Conservation (phyloP, 2,113 vertebrate species). For the Mirza zaza region DNA sequence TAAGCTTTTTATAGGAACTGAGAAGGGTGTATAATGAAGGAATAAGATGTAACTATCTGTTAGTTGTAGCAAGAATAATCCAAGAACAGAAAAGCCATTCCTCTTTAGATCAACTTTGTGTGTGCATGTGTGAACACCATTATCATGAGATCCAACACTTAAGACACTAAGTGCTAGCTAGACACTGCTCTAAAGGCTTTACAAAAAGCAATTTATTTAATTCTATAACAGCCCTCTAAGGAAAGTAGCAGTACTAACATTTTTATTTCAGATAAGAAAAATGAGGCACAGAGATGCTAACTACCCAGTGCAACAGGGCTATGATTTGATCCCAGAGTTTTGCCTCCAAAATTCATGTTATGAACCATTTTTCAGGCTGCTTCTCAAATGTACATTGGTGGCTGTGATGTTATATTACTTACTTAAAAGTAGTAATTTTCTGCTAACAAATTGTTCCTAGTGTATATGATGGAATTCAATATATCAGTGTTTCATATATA, state of each 20-base stretch:
- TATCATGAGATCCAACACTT: neutral
- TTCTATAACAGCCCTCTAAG: neutral
- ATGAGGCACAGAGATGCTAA: neutral
- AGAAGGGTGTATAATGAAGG: neutral
- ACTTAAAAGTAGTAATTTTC: neutral
- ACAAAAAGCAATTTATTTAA: conserved; percentile 8
- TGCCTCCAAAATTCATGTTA: neutral
- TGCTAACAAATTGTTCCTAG: neutral
- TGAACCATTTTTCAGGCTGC: neutral
- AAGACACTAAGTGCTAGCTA: neutral
- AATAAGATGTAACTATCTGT: neutral
- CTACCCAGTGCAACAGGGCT: neutral
- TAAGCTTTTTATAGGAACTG: conserved; percentile 1
- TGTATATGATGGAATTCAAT: neutral
- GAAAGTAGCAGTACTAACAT: neutral
- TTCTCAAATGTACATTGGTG: neutral
- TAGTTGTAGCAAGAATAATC: conserved; percentile 15
- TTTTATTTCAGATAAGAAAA: neutral
- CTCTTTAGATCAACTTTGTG: neutral
- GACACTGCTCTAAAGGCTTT: neutral
- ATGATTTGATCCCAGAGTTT: neutral
- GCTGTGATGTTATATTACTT: neutral
- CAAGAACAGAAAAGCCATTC: neutral
- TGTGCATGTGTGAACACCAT: neutral
- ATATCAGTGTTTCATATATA: neutral